phyloP scores from a whole-genome alignment of 2,888 invertebrate genomes.

The Nomada hirtipes region DNA sequence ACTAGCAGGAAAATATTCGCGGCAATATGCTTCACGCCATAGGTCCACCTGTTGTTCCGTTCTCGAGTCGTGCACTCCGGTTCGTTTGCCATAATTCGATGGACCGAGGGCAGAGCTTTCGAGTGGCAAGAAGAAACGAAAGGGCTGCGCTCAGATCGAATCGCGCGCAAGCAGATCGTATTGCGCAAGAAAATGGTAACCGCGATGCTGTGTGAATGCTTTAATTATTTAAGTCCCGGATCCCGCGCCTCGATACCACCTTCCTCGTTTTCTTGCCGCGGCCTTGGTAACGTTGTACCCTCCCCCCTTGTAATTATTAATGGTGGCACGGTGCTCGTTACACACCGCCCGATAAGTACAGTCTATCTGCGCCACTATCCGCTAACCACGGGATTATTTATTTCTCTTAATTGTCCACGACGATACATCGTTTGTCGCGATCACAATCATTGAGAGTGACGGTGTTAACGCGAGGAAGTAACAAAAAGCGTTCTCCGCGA shows the following conservation, averaged over 20 bases:
- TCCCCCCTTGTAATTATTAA: slow-evolving; percentile 65
- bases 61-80: slow-evolving; percentile 21
- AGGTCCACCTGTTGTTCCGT: slow-evolving; percentile 36
- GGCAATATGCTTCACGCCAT: not conserved
- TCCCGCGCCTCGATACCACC: slow-evolving; percentile 62
- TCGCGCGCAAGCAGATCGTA: slow-evolving; percentile 65
- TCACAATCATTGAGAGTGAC: slow-evolving; percentile 18
- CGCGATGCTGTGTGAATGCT: slow-evolving; percentile 68
- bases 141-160: slow-evolving; percentile 65
- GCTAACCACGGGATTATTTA: slow-evolving; percentile 52
- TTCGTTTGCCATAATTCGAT: slow-evolving; percentile 45
- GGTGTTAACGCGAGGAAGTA: not conserved
- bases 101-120: slow-evolving; percentile 26
- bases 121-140: slow-evolving; percentile 22
- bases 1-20: not conserved
- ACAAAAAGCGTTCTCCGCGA: too few relatives aligned
- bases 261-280: slow-evolving; percentile 65
- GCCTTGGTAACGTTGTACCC: slow-evolving; percentile 56
- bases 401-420: slow-evolving; percentile 48
- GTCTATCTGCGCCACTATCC: slow-evolving; percentile 23
- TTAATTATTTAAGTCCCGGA: slow-evolving; percentile 77
- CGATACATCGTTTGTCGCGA: slow-evolving; percentile 30
- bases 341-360: slow-evolving; percentile 43
- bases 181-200: slow-evolving; percentile 73
- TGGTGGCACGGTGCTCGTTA: slow-evolving; percentile 62